Evolutionary conservation across 2,797 vertebrate species (phyloP), one percentile per base, ranked within the genome.

Genomic region (Malurus splendens): DNA sequence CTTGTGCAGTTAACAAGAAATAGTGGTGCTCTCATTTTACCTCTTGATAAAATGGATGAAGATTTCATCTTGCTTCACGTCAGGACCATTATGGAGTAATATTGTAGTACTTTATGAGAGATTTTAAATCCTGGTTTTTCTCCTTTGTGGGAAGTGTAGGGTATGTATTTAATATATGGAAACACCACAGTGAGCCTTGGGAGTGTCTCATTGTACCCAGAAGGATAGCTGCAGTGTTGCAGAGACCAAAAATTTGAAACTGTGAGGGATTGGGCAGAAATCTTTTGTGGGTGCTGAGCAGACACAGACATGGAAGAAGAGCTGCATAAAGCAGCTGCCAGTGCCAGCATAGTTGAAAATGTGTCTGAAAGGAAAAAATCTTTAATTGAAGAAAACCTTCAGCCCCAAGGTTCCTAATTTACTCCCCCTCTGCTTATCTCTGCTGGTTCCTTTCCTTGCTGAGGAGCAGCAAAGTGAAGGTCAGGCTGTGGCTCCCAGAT

Each of bases 51-150:
- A 87, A 52, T 12, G 13, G 50, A 14, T 24, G 6, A 50, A 68
- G 32, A 51, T 90, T 95, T 95, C 55, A 64, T 96, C 90, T 93
- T 94, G 79, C 84, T 94, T 82, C 87, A 45, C 28, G 14, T 82
- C 88, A 68, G 52, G 50, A 86, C 81, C 94, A 51, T 92, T 56
- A 30, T 90, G 74, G 82, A 94, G 90, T 78, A 93, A 79, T 82
- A 51, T 8, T 88, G 72, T 55, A 56, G 68, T 57, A 66, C 67
- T 30, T 76, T 60, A 38, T 71, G 61, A 50, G n/a, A 76, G 59
- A 68, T 55, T 24, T 57, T 6, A 71, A 66, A 33, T 89, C 19
- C 57, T n/a, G 14, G 5, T 17, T 74, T 88, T 77, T 39, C 22
- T 83, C 16, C 28, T 60, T 54, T 60, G 24, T 76, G 25, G 28